Conservation (phyloP, 2,797 vertebrate genomes). For the Halcyon leucocephala region DNA sequence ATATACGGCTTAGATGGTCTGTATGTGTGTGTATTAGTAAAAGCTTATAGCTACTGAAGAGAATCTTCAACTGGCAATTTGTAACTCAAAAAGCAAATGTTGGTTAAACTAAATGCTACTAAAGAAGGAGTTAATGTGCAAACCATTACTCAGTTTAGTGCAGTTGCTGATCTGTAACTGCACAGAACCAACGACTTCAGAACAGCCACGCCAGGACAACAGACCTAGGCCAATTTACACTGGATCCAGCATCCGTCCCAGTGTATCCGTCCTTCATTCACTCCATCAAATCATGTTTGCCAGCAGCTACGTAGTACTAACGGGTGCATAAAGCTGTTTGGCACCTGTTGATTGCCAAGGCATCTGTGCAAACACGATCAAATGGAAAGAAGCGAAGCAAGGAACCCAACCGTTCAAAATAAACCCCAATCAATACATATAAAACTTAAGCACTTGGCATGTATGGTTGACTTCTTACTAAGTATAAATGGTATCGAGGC, state of each 20-base stretch:
- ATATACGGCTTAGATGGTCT: not conserved
- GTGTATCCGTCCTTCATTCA: not conserved
- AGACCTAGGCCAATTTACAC: not conserved
- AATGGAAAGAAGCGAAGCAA: not conserved
- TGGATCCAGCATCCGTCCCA: not conserved
- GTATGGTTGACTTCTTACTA: not conserved
- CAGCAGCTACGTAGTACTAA: not conserved
- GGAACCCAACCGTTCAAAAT: not conserved
- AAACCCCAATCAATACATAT: conserved; percentile 9
- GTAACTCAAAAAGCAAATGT: not conserved
- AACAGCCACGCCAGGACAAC: not conserved
- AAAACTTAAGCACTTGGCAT: not conserved
- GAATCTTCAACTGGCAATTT: not conserved
- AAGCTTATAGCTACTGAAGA: not conserved
- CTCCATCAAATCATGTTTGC: not conserved
- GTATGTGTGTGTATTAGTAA: fast-evolving
- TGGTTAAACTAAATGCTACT: not conserved
- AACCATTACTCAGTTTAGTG: not conserved
- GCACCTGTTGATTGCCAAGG: not conserved
- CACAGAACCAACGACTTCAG: not conserved
- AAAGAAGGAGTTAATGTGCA: not conserved
- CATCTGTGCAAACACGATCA: not conserved
- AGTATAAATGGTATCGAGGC: not conserved
- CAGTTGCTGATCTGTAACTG: not conserved
- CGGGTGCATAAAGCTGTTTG: not conserved